phyloP scores from a whole-genome alignment of 2,888 invertebrate genomes.

The Amblyteles armatorius region DNA sequence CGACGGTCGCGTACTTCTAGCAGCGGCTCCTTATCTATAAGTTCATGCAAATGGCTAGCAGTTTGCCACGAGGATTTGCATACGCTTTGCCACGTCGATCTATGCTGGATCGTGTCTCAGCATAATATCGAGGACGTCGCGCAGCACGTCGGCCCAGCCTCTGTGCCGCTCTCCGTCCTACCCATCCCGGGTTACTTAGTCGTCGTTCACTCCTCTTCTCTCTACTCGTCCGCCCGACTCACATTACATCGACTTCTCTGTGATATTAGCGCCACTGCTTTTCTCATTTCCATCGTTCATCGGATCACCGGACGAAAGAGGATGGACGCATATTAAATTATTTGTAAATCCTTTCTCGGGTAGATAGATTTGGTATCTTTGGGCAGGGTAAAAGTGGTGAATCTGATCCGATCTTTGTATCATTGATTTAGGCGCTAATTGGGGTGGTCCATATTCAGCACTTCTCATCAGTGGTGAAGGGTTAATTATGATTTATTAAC shows the following conservation, averaged over 20 bases:
- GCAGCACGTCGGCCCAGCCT: slow-evolving; percentile 31
- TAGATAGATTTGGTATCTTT: neutral
- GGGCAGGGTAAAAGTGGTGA: neutral
- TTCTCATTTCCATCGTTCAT: slow-evolving; percentile 27
- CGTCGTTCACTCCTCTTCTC: slow-evolving; percentile 46
- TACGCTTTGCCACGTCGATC: slow-evolving; percentile 78
- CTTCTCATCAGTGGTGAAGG: neutral
- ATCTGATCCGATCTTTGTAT: neutral
- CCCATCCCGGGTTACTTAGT: neutral
- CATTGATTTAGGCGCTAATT: neutral
- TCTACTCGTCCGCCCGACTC: slow-evolving; percentile 13
- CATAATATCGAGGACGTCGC: slow-evolving; percentile 78
- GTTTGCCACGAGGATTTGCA: slow-evolving; percentile 82
- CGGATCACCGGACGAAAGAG: neutral
- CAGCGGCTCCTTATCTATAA: slow-evolving; percentile 81
- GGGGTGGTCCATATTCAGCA: too few species aligned
- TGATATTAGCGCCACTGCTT: neutral
- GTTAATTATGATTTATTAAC: neutral
- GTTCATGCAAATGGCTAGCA: slow-evolving; percentile 81
- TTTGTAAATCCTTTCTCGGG: neutral
- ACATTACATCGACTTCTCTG: slow-evolving; percentile 27
- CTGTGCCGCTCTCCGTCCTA: neutral
- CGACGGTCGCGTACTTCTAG: slow-evolving; percentile 77
- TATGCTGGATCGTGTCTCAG: slow-evolving; percentile 80
- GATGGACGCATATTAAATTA: neutral